Conservation (phyloP, 2,888 invertebrate genomes). For the Lasioglossum malachurum region DNA sequence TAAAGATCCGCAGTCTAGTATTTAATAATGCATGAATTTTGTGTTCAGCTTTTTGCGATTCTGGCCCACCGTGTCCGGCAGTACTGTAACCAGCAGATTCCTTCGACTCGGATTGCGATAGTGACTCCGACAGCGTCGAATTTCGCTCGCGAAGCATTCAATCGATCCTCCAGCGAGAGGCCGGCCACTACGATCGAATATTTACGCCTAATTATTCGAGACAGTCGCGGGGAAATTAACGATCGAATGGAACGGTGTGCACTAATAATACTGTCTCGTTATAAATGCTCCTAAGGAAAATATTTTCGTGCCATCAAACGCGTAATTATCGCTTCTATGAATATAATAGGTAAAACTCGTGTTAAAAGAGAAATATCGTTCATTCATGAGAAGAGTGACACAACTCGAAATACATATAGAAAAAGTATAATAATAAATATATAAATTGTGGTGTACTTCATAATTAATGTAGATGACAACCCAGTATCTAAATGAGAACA, state of each 20-base stretch:
- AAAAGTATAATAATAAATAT: no score
- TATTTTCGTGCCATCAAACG: no score
- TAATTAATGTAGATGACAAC: no score
- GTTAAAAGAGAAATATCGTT: no score
- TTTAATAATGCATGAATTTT: not conserved
- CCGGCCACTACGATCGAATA: not conserved
- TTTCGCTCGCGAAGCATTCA: not conserved
- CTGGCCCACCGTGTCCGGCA: not conserved
- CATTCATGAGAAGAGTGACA: no score
- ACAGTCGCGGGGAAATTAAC: not conserved
- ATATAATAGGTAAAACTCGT: no score
- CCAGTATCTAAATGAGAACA: no score
- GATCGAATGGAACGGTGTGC: not conserved
- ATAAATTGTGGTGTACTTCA: no score
- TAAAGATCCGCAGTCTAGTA: not conserved
- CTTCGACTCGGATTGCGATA: not conserved
- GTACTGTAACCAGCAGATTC: constrained; percentile 1
- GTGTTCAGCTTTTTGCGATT: not conserved
- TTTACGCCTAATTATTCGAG: not conserved
- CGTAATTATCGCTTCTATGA: no score
- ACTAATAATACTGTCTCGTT: not conserved
- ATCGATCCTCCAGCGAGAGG: not conserved
- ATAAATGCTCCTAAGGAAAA: no score
- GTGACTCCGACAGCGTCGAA: not conserved
- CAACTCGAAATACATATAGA: no score